These are phyloP conservation scores for Lasioglossum morio DNA, from an alignment of 2,888 invertebrate species.

Conservation along the genomic window DNA sequence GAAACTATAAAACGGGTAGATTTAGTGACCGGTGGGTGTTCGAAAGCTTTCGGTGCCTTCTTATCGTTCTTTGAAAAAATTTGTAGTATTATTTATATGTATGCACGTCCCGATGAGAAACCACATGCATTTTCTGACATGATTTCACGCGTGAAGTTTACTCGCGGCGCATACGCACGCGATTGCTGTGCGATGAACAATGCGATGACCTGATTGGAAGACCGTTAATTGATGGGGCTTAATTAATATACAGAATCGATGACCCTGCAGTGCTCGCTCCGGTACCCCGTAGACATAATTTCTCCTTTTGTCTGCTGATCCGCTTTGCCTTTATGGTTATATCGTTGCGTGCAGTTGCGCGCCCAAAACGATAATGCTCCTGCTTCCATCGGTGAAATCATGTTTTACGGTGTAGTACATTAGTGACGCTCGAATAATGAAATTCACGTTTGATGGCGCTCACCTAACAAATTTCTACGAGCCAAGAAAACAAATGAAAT, in stretches of 20 bases:
- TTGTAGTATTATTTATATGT: neutral
- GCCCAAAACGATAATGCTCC: conserved; percentile 2
- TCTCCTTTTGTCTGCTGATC: conserved; percentile 15
- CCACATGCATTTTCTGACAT: neutral
- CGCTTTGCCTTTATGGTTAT: conserved; percentile 19
- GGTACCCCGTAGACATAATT: conserved; percentile 24
- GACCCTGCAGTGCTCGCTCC: conserved; percentile 9
- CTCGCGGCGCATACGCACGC: neutral
- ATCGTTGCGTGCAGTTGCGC: conserved; percentile 19
- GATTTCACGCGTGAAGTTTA: conserved; percentile 1
- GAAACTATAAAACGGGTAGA: neutral
- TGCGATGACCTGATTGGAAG: conserved; percentile 51
- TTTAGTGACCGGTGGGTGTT: neutral
- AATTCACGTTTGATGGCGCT: neutral
- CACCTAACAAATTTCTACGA: neutral
- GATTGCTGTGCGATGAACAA: conserved; percentile 41
- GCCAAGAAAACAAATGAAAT: neutral
- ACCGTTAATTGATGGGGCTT: conserved; percentile 55
- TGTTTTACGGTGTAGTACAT: neutral
- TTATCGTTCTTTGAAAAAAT: neutral
- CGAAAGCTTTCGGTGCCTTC: neutral
- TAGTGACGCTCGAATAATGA: neutral
- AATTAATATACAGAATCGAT: conserved; percentile 56
- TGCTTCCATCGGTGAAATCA: neutral
- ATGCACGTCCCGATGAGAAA: neutral